These are phyloP conservation scores for Zoanthus solanderi DNA, from an alignment of 92 coral and sea anemone genomes.

Conservation along the genomic window DNA sequence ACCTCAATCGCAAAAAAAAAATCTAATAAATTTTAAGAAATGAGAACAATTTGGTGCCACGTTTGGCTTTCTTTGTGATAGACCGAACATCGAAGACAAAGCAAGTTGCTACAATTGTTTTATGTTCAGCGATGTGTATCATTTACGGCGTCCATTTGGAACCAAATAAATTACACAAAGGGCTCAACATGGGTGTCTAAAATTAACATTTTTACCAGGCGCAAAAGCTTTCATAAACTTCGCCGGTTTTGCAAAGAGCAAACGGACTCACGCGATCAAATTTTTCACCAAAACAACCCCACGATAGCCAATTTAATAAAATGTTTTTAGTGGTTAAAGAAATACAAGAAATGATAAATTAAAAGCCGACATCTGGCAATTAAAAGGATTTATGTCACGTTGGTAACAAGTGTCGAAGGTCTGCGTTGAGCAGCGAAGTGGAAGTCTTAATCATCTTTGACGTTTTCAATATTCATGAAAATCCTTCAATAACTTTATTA, in stretches of 20 bases:
- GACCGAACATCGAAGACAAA: not conserved
- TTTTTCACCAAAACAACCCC: not conserved
- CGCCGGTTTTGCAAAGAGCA: not conserved
- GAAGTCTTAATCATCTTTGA: not conserved
- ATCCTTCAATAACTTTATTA: not conserved
- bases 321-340: too few species aligned
- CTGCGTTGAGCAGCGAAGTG: not conserved
- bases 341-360: not conserved
- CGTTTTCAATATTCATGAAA: not conserved
- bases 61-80: not conserved
- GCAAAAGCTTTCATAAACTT: not conserved
- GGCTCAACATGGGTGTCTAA: not conserved
- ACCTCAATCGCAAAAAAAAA: not conserved
- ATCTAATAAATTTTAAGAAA: not conserved
- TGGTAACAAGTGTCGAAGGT: not conserved
- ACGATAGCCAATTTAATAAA: too few species aligned
- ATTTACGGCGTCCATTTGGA: conserved; percentile 1
- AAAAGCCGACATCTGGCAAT: not conserved
- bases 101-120: not conserved
- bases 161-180: not conserved
- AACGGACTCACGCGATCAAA: not conserved
- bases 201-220: not conserved
- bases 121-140: conserved; percentile 14
- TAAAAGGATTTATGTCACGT: not conserved
- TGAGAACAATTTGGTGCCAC: not conserved